phyloP scores from a whole-genome alignment of 2,113 vertebrate species.

The Jacana jacana region DNA sequence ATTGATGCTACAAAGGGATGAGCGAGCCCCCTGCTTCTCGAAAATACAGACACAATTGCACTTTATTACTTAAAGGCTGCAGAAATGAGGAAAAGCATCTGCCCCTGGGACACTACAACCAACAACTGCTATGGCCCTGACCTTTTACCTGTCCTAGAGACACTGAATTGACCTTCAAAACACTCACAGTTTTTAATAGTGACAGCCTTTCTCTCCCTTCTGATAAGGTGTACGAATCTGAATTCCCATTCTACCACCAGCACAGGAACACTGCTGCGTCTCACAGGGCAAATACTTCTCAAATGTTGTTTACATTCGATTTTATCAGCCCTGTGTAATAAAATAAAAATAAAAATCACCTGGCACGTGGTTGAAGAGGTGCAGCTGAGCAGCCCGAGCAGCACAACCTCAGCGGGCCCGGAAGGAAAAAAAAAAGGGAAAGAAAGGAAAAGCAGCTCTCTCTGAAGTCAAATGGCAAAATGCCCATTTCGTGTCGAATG shows the following conservation, averaged over 20 bases:
- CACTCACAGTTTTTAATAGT: background rate
- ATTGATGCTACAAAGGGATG: background rate
- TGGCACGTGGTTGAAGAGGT: background rate
- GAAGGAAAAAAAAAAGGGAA: background rate
- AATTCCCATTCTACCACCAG: background rate
- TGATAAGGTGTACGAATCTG: rapidly evolving
- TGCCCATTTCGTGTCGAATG: background rate
- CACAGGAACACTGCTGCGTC: background rate
- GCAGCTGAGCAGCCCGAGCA: background rate
- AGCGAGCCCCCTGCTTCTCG: background rate
- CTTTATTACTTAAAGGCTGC: background rate
- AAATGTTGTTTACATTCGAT: background rate
- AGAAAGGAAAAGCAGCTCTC: background rate
- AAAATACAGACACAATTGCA: background rate
- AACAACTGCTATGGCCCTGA: background rate
- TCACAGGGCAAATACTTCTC: background rate
- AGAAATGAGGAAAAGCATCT: background rate
- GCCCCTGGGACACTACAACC: background rate
- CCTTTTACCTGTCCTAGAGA: background rate
- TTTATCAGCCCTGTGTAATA: background rate
- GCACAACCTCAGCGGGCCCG: rapidly evolving
- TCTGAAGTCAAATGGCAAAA: background rate
- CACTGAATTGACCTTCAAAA: background rate
- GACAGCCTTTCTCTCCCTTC: background rate
- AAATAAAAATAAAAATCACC: background rate